Base-by-base conservation (phyloP, 2,797 vertebrate species). In the Diceros bicornis region DNA sequence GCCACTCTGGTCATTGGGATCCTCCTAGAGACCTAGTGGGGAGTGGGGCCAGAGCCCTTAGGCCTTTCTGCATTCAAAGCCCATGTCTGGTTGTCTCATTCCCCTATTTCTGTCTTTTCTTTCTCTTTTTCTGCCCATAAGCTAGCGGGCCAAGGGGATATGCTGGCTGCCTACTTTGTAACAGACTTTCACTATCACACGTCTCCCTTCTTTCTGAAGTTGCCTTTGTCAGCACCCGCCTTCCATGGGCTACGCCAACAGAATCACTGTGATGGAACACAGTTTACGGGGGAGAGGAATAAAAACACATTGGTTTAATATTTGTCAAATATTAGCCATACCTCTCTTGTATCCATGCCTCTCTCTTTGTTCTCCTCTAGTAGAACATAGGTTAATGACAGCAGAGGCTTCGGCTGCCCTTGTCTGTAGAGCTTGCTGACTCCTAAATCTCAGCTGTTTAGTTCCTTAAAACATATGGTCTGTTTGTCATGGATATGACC, bases 401-500 rank as follows among this genome's bases (percentile, higher is more conserved):
- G 52, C 17, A 78, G 44, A 69, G 17, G 34, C 14, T 84, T 81
- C 41, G 9, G 68, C 21, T 77, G 78, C 41, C 37, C 14, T 74
- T 75, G 44, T 89, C 77, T 44, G 3, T 78, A 79, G 55, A 86
- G 44, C 29, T 66, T 91, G 41, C 37, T 47, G 9, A 81, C 79
- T 92, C 77, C 61, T 86, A 83, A 93, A 83, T 71, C 55, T 78
- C 21, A 93, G 90, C 13, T 78, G n/a, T 66, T 92, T 84, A 34
- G 34, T 87, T 83, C 44, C 55, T 94, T 91, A 44, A 96, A 87
- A 55, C 44, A 79, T 52, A 55, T 71, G 52, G 79, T 61, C 44
- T 89, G 55, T 95, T 91, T 91, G 37, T 94, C 84, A 89, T 52
- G 50, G 25, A 34, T 89, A 57, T 71, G 89, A 78, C 75, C 50